Evolutionary conservation across 2,113 vertebrate genomes (phyloP).

Genomic region (Gnathochromis pfefferi): DNA sequence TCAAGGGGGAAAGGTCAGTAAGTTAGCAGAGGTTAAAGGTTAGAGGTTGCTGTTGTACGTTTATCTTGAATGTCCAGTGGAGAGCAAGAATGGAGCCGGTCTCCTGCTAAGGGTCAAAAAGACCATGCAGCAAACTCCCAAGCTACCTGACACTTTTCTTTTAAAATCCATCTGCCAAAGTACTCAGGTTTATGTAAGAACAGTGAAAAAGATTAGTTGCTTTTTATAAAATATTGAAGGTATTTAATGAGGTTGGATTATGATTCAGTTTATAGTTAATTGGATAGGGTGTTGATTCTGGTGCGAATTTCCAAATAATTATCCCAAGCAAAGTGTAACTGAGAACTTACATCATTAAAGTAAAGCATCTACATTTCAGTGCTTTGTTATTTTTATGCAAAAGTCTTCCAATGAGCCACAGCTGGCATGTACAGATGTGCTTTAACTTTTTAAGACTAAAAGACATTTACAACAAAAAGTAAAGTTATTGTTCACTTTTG

Average conservation of each 20-base stretch:
- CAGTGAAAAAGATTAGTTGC: neutral
- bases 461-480: neutral
- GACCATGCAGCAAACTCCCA: conserved; percentile 19
- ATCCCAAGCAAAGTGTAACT: neutral
- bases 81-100: conserved; percentile 35
- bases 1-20: conserved; percentile 48
- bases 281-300: neutral
- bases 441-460: neutral
- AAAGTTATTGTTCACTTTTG: neutral
- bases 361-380: neutral
- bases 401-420: neutral
- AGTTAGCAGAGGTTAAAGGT: conserved; percentile 48
- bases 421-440: neutral
- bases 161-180: neutral
- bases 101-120: conserved; percentile 41
- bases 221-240: neutral
- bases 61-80: conserved; percentile 31
- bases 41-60: conserved; percentile 34
- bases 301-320: neutral
- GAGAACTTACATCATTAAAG: neutral
- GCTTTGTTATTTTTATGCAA: neutral
- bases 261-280: neutral
- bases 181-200: neutral
- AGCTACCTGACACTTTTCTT: neutral
- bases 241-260: neutral